Conservation (phyloP, 2,113 vertebrate species). For the Madoqua kirkii region DNA sequence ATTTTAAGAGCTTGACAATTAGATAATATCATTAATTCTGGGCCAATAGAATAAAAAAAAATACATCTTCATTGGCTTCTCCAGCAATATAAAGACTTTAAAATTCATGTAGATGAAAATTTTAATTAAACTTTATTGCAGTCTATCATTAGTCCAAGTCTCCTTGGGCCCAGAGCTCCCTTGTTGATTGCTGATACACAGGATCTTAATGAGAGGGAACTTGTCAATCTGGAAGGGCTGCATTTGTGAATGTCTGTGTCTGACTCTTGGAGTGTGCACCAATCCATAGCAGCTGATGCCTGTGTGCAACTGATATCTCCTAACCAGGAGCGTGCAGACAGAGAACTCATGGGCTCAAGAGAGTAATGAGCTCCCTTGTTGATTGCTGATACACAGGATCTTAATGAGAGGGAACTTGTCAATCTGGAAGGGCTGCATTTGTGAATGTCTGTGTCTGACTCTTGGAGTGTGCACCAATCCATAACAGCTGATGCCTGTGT, state of each 20-base stretch:
- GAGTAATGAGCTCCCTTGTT: not conserved
- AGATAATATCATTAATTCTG: not conserved
- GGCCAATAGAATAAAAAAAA: not conserved
- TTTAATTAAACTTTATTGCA: slow-evolving; percentile 32
- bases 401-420: not conserved
- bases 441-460: not conserved
- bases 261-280: not conserved
- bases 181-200: not conserved
- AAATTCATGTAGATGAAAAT: slow-evolving; percentile 2
- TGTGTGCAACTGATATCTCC: not conserved
- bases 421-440: not conserved
- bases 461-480: not conserved
- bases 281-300: slow-evolving; percentile 23
- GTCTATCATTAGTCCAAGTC: not conserved
- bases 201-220: not conserved
- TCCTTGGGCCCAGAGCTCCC: not conserved
- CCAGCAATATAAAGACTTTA: not conserved
- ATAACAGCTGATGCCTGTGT: slow-evolving; percentile 9
- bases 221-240: not conserved
- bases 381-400: not conserved
- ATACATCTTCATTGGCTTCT: not conserved
- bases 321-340: not conserved
- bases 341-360: not conserved
- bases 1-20: not conserved
- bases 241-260: not conserved